phyloP scores from a whole-genome alignment of 2,888 invertebrate genomes.

The Stramonita haemastoma region DNA sequence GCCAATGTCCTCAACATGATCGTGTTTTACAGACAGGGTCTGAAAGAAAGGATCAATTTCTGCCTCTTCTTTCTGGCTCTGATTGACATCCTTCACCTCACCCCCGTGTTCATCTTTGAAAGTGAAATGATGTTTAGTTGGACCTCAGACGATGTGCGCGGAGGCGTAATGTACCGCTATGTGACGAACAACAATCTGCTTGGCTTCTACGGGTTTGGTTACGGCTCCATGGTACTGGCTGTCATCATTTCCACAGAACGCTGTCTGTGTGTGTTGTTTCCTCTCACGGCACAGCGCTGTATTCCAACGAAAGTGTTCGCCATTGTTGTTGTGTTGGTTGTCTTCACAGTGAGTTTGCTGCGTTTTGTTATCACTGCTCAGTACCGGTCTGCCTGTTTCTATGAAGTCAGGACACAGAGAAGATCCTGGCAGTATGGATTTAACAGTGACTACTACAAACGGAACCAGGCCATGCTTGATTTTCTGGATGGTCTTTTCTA shows the following conservation, averaged over 20 bases:
- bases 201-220: conserved; percentile 31
- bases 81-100: not conserved
- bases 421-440: not conserved
- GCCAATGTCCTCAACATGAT: conserved; percentile 27
- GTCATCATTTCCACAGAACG: conserved; percentile 27
- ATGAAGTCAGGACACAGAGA: not conserved
- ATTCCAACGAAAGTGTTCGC: not conserved
- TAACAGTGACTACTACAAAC: conserved; percentile 22
- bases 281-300: not conserved
- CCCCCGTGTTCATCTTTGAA: not conserved
- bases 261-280: conserved; percentile 34
- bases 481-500: conserved; percentile 26
- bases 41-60: conserved; percentile 5
- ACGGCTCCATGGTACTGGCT: conserved; percentile 22
- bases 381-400: conserved; percentile 21
- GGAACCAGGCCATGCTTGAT: not conserved
- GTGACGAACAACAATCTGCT: conserved; percentile 33
- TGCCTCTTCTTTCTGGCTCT: conserved; percentile 1
- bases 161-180: not conserved
- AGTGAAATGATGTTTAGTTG: not conserved
- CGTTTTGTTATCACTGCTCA: conserved; percentile 34
- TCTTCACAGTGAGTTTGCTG: not conserved
- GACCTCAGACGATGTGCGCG: not conserved
- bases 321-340: not conserved
- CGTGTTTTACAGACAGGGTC: conserved; percentile 20